Base-by-base conservation (phyloP, 2,888 invertebrate species). In the Brachypalpus laphriformis region DNA sequence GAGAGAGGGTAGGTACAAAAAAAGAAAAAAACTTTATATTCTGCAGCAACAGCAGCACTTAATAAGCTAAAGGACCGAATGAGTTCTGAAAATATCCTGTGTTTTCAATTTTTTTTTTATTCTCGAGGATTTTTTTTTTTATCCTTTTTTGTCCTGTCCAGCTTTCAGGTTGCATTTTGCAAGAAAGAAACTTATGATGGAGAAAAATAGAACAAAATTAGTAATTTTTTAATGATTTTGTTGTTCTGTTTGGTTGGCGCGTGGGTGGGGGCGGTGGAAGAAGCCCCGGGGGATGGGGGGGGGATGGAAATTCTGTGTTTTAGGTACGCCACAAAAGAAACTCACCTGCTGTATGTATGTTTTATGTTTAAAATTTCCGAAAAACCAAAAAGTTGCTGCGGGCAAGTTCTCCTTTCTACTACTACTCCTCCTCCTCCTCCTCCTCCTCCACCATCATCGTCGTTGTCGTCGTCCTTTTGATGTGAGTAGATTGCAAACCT, bases 191-290 rank as follows among this genome's bases (percentile, higher is more conserved):
- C 72, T 80, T 80, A 57, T 66, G 75, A 61, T 61, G 76, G 63
- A 63, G 57, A 70, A 74, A 61, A 76, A 76, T 76, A 71, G 70
- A 76, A 72, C 72, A 80, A 82, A 82, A 66, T 77, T 82, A 82
- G 71, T 82, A 82, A 82, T 82, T 82, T 82, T 82, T 82, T 82
- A 76, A 82, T 82, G 71, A 82, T 82, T 82, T 76, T 82, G 76
- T 82, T 82, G 76, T 82, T 74, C 56, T 42, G 9, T 49, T 54
- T 57, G 40, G 47, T 37, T 28, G 40, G 47, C 20, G 18, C n/a
- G 34, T 54, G 42, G 8, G 49, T 5, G n/a, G 16, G 22, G 20
- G 34, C 11, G n/a, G 34, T 3, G 22, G 31, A 9, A 16, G 22
- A n/a, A n/a, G n/a, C 25, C 25, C 3, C 6, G 31, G 31, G 31